Percentiles rank a stretch among this genome's conserved stretches.
Evolutionary conservation across 2,797 vertebrate species (phyloP).

Genomic region (Falco concolor): DNA sequence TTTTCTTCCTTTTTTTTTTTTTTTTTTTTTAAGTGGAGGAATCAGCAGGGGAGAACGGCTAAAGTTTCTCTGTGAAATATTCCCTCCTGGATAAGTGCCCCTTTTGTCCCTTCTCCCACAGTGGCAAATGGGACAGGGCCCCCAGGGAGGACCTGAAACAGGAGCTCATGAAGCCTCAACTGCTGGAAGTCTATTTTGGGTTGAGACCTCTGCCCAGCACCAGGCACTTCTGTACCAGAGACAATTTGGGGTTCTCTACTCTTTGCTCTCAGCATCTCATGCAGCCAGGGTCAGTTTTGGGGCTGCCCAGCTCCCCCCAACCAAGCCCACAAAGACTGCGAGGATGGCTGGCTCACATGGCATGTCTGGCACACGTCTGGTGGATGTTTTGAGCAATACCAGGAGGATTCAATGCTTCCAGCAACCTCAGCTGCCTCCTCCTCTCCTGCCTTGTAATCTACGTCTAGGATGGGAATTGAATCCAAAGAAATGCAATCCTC

Average conservation of each 20-base stretch:
- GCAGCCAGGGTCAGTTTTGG: neutral
- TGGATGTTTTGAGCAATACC: neutral
- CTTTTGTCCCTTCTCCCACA: neutral
- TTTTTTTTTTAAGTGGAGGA: neutral
- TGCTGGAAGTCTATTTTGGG: neutral
- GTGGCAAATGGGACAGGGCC: neutral
- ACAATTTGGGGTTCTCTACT: neutral
- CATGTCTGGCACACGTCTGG: neutral
- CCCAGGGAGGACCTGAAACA: neutral
- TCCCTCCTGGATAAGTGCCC: neutral
- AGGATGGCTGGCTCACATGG: neutral
- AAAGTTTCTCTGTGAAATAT: slow-evolving; percentile 43
- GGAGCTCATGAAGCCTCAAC: neutral
- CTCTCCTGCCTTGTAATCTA: slow-evolving; percentile 42
- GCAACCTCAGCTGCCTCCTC: slow-evolving; percentile 37
- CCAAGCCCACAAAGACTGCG: neutral
- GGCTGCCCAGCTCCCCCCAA: neutral
- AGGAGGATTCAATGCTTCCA: neutral
- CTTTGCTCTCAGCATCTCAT: neutral
- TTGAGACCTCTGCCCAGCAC: neutral
- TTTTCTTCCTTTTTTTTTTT: neutral
- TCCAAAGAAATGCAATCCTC: slow-evolving; percentile 54
- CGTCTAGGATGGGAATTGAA: slow-evolving; percentile 53
- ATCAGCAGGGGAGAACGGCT: slow-evolving; percentile 51
- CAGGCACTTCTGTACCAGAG: neutral